These are phyloP conservation scores for Lophius piscatorius DNA, from an alignment of 2,113 vertebrate species.

Conservation along the genomic window DNA sequence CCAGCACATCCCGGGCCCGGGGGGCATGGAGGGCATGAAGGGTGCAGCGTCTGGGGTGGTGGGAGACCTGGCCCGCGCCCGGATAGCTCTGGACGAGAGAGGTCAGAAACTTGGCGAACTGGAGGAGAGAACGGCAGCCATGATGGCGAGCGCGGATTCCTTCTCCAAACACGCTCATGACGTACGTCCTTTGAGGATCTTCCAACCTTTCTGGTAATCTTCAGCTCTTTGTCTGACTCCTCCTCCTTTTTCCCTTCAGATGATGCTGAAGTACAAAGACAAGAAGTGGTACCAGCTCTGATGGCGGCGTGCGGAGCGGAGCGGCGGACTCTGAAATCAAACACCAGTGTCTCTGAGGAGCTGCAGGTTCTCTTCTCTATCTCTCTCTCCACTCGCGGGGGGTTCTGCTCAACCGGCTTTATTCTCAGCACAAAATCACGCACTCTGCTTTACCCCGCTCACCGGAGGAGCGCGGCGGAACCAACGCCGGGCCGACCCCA, in stretches of 20 bases:
- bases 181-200: conserved; percentile 65
- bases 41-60: conserved; percentile 95
- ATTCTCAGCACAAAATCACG: conserved; percentile 85
- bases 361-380: conserved; percentile 52
- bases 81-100: conserved; percentile 95
- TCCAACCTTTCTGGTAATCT: neutral
- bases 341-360: conserved; percentile 49
- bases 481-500: conserved; percentile 38
- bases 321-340: conserved; percentile 57
- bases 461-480: conserved; percentile 77
- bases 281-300: conserved; percentile 99
- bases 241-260: conserved; percentile 72
- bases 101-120: conserved; percentile 96
- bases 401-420: conserved; percentile 50
- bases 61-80: conserved; percentile 92
- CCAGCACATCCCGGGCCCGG: conserved; percentile 96
- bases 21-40: conserved; percentile 96
- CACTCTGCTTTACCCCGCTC: conserved; percentile 86
- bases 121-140: conserved; percentile 96
- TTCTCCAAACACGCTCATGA: conserved; percentile 98
- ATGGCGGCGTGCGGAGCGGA: conserved; percentile 71
- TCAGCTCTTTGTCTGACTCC: neutral
- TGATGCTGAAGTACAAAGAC: conserved; percentile 99
- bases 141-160: conserved; percentile 95
- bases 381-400: conserved; percentile 42